phyloP scores from a whole-genome alignment of 2,888 invertebrate genomes.

The Boloria euphrosyne region DNA sequence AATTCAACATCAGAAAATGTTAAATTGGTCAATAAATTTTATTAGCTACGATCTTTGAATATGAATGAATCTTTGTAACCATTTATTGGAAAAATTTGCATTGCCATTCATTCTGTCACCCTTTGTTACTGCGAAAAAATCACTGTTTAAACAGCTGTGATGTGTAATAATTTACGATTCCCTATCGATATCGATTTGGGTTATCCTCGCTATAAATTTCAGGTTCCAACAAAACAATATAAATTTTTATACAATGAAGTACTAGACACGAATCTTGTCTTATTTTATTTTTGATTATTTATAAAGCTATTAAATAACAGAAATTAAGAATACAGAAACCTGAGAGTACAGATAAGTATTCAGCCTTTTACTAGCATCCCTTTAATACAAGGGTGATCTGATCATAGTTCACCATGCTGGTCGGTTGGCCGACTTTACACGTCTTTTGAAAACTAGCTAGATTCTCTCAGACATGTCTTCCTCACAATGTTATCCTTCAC shows the following conservation, averaged over 20 bases:
- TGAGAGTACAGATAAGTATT: no score
- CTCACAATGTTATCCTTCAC: no score
- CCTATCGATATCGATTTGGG: slow-evolving; percentile 16
- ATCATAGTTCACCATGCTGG: no score
- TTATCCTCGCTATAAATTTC: neutral
- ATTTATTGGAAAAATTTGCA: slow-evolving; percentile 15
- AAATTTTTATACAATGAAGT: neutral
- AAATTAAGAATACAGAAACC: no score
- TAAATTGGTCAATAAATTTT: slow-evolving; percentile 15
- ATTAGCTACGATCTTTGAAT: slow-evolving; percentile 18
- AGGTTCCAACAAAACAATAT: slow-evolving; percentile 17
- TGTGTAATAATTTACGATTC: slow-evolving; percentile 12
- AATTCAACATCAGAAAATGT: neutral
- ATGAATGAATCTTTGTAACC: slow-evolving; percentile 4
- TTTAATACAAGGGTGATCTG: no score
- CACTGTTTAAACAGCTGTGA: slow-evolving; percentile 17
- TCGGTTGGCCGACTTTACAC: no score
- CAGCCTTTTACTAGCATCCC: no score
- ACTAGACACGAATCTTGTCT: no score
- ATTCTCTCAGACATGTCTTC: no score
- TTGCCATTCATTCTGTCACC: neutral
- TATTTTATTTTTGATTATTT: no score
- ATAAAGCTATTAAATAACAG: no score
- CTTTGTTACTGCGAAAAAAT: slow-evolving; percentile 5
- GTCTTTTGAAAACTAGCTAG: no score